Conservation (phyloP, 1,140 invertebrate genomes). For the Homarus americanus region DNA sequence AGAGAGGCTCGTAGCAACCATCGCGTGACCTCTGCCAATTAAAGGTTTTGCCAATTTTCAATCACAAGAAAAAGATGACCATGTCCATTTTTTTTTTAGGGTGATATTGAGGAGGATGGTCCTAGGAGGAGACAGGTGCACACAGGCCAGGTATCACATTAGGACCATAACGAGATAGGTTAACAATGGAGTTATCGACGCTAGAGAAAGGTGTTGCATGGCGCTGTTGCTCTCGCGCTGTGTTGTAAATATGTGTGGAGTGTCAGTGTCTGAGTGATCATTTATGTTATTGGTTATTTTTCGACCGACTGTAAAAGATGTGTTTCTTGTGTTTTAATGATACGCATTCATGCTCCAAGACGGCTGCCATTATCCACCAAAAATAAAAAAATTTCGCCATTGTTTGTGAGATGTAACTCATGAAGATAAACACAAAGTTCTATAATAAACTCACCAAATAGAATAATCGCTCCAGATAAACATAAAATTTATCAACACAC, state of each 20-base stretch:
- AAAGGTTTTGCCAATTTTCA: conserved; percentile 58
- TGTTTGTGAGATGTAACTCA: neutral
- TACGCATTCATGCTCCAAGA: neutral
- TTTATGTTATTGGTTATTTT: neutral
- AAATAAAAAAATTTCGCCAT: neutral
- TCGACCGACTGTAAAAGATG: neutral
- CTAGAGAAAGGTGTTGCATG: neutral
- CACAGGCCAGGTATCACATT: neutral
- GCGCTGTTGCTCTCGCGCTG: neutral
- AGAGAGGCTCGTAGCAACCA: neutral
- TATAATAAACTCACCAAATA: neutral
- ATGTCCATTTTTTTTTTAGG: conserved; percentile 18
- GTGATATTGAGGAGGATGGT: neutral
- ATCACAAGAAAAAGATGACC: conserved; percentile 57
- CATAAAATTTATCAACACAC: neutral
- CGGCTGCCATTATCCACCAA: neutral
- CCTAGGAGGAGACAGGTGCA: neutral
- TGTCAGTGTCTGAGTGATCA: neutral
- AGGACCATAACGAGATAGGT: neutral
- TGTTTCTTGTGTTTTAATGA: neutral
- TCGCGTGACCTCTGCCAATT: conserved; percentile 48
- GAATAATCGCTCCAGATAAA: neutral
- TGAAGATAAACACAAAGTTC: neutral
- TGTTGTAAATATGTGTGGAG: neutral
- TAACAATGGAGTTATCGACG: neutral